Conservation (phyloP, 2,797 vertebrate genomes). For the Lutjanus campechanus region DNA sequence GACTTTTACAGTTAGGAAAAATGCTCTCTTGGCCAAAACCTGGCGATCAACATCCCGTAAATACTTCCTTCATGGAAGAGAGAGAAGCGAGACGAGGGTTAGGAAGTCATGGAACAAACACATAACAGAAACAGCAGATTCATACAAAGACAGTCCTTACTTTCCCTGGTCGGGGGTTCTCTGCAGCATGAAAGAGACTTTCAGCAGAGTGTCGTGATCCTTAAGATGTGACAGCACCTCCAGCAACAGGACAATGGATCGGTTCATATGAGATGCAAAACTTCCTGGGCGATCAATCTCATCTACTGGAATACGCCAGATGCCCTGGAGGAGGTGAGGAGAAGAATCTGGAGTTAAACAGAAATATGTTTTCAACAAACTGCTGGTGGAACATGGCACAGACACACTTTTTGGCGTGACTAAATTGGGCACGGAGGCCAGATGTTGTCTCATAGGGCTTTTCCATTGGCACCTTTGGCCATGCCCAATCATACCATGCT, state of each 20-base stretch:
- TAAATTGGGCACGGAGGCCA: background rate
- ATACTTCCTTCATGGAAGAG: conserved; percentile 90
- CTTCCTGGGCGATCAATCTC: conserved; percentile 99
- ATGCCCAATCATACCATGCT: too few relatives aligned
- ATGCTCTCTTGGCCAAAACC: conserved; percentile 96
- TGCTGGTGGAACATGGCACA: background rate
- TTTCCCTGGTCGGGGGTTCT: conserved; percentile 99
- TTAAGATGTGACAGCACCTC: conserved; percentile 94
- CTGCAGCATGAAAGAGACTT: conserved; percentile 98
- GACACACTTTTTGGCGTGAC: background rate
- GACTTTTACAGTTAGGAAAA: conserved; percentile 97
- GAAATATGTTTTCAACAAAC: conserved; percentile 2
- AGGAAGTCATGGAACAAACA: conserved; percentile 42
- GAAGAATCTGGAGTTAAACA: too few relatives aligned
- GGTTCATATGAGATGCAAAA: conserved; percentile 99
- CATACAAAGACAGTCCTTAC: conserved; percentile 83
- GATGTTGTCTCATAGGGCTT: background rate
- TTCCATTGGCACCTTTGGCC: too few relatives aligned
- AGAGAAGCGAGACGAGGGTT: conserved; percentile 16
- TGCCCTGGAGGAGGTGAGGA: conserved; percentile 87
- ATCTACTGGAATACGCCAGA: conserved; percentile 99
- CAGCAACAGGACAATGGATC: conserved; percentile 96
- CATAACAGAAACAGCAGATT: conserved; percentile 4
- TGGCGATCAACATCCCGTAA: conserved; percentile 99
- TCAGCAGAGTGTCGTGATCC: conserved; percentile 95